Evolutionary conservation across 2,888 invertebrate species (phyloP).

Genomic region (Lomographa bimaculata): DNA sequence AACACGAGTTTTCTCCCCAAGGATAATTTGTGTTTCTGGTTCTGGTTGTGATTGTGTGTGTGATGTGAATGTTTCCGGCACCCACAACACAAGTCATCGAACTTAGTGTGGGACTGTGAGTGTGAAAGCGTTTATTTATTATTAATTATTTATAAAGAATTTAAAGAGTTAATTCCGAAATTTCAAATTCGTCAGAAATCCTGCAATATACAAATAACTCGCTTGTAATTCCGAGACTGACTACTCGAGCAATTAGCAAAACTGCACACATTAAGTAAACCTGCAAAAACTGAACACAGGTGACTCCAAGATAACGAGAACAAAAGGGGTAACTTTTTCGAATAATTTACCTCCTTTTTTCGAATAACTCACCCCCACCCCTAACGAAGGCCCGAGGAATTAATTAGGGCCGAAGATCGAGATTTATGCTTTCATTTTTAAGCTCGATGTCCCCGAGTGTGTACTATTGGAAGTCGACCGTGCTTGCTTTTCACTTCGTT

Average conservation of each 20-base stretch:
- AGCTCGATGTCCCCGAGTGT: slow-evolving; percentile 64
- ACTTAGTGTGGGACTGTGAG: too few relatives aligned
- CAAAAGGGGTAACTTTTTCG: slow-evolving; percentile 65
- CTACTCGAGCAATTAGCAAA: background rate
- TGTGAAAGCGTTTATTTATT: too few relatives aligned
- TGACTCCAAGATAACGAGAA: slow-evolving; percentile 57
- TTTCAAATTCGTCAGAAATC: too few relatives aligned
- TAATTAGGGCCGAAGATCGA: slow-evolving; percentile 82
- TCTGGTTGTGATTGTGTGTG: too few relatives aligned
- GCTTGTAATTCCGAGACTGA: too few relatives aligned
- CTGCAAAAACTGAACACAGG: slow-evolving; percentile 49
- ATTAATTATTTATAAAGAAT: too few relatives aligned
- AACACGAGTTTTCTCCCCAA: too few relatives aligned
- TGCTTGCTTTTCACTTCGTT: slow-evolving; percentile 15
- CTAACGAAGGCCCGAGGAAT: slow-evolving; percentile 75
- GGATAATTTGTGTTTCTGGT: too few relatives aligned
- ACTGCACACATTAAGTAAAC: background rate
- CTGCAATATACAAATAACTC: too few relatives aligned
- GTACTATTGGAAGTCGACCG: slow-evolving; percentile 39
- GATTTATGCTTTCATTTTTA: slow-evolving; percentile 83
- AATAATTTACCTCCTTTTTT: slow-evolving; percentile 58
- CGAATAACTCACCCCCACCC: slow-evolving; percentile 38
- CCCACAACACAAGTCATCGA: too few relatives aligned
- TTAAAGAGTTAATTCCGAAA: too few relatives aligned
- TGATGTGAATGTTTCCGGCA: too few relatives aligned